Evolutionary conservation across 2,797 vertebrate species (phyloP), one percentile per base, ranked within the genome.

Genomic region (Chaenodraco wilsoni): DNA sequence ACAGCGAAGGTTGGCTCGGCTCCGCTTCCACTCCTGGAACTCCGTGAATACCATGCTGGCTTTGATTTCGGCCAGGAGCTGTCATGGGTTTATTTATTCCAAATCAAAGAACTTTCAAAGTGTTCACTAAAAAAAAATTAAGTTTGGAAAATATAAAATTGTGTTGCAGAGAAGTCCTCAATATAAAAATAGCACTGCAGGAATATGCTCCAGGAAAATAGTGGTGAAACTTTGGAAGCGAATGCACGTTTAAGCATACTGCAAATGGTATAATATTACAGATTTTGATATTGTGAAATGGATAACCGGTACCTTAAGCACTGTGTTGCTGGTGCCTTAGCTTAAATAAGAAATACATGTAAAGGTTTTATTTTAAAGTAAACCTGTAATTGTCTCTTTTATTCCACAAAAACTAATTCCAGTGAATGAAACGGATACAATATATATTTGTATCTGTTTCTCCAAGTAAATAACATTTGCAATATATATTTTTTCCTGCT

Each of bases 41-140:
- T 77, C 62, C n/a, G 68, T 64, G 78, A 76, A 86, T 72, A 67
- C 48, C 7, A 44, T 16, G 63, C 72, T n/a, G 49, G 40, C 81
- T 84, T 65, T 46, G 65, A 83, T 78, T 76, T 37, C 68, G 62
- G 83, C 86, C 82, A 86, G 80, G 64, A 84, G 79, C 86, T 69
- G 65, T 76, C 82, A 76, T 72, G 78, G 79, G 74, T 76, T 78
- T 76, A 59, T 91, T 89, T 85, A 79, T 81, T 85, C 78, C 58
- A 64, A 89, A 89, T 89, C 87, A 89, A 91, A 89, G 73, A 81
- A 85, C 72, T 78, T 86, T 37, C 77, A 85, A 87, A 84, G 76
- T 83, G 75, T 84, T 82, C 83, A 67, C 44, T 82, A 84, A 83
- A 27, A 87, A 89, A 74, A 87, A 90, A 84, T 81, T 65, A 84